These are phyloP conservation scores for Eustalomyia histrio DNA, from an alignment of 2,888 invertebrate species.

Conservation along the genomic window DNA sequence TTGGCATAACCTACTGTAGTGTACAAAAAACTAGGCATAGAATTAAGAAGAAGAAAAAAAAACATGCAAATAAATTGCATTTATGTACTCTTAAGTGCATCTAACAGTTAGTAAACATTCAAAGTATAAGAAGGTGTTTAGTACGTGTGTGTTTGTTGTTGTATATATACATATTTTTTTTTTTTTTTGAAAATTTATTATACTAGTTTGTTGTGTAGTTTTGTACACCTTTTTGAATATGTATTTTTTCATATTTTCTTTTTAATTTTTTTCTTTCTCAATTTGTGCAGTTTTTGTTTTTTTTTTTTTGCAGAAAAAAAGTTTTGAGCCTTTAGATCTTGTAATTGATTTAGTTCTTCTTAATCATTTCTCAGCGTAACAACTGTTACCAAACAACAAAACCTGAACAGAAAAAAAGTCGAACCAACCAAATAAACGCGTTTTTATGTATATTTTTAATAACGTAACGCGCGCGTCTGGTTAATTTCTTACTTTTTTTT, in stretches of 20 bases:
- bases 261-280: constrained; percentile 13
- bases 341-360: constrained; percentile 67
- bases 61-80: constrained; percentile 8
- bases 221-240: constrained; percentile 56
- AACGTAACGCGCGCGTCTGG: constrained; percentile 9
- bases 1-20: constrained; percentile 9
- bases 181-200: constrained; percentile 43
- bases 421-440: constrained; percentile 4
- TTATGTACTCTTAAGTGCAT: neutral
- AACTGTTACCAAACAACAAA: constrained; percentile 54
- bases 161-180: constrained; percentile 9
- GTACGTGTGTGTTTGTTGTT: neutral
- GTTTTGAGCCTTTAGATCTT: constrained; percentile 64
- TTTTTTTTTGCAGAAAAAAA: constrained; percentile 49
- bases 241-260: constrained; percentile 30
- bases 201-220: constrained; percentile 56
- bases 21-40: neutral
- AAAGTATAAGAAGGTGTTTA: constrained; percentile 27
- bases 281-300: constrained; percentile 24
- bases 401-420: constrained; percentile 26
- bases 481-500: neutral
- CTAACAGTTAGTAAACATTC: constrained; percentile 29
- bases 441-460: neutral
- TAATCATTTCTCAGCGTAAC: constrained; percentile 67
- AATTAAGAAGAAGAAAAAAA: neutral